These are phyloP conservation scores for Pristionchus mayeri DNA, from an alignment of 2,888 invertebrate species.

Conservation along the genomic window DNA sequence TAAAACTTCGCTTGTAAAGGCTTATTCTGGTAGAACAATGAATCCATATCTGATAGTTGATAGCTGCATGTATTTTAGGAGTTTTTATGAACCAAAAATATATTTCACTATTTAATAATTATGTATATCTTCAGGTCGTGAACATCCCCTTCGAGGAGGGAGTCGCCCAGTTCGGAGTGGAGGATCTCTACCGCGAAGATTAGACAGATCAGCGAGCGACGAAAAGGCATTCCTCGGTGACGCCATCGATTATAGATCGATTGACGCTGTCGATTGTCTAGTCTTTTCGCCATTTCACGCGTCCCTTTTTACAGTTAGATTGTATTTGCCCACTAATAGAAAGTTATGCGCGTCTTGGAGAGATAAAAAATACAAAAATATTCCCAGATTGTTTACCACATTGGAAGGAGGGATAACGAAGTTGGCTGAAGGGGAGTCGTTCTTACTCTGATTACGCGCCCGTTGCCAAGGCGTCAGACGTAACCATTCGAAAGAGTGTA, in stretches of 20 bases:
- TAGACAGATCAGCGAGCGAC: constrained; percentile 54
- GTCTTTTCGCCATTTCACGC: constrained; percentile 10
- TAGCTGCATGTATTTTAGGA: too few relatives aligned
- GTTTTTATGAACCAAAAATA: too few relatives aligned
- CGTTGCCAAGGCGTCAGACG: constrained; percentile 12
- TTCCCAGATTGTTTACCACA: not conserved
- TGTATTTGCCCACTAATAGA: constrained; percentile 37
- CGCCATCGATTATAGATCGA: constrained; percentile 9
- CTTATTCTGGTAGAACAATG: too few relatives aligned
- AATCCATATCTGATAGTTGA: too few relatives aligned
- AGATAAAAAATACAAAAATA: constrained; percentile 21
- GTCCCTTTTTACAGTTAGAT: constrained; percentile 7
- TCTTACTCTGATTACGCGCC: not conserved
- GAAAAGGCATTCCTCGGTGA: not conserved
- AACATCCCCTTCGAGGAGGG: constrained; percentile 75
- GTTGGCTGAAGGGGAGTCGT: not conserved
- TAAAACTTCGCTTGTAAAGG: too few relatives aligned
- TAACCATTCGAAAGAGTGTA: not conserved
- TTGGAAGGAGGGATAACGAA: not conserved
- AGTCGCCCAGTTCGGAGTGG: constrained; percentile 73
- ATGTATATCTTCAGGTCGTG: constrained; percentile 63
- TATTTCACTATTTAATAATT: not conserved
- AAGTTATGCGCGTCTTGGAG: constrained; percentile 34
- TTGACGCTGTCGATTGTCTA: not conserved
- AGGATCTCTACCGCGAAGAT: constrained; percentile 74